A percentile compares a stretch with the other conserved stretches of the same genome.
These are phyloP conservation scores for Menidia menidia DNA, from an alignment of 2,797 vertebrate species.

Conservation along the genomic window DNA sequence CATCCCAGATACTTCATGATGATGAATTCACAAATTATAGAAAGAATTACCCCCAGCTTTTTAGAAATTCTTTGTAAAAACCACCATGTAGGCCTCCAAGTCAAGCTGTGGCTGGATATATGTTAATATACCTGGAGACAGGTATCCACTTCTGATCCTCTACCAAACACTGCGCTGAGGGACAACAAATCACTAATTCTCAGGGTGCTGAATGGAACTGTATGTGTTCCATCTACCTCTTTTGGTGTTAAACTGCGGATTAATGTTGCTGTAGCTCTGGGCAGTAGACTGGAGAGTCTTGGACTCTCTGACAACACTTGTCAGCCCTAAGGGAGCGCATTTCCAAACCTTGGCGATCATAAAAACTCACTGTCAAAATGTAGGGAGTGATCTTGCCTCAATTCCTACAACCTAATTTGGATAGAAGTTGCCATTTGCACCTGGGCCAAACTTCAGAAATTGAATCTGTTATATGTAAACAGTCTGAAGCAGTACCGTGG, in stretches of 20 bases:
- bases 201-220: slow-evolving; percentile 13
- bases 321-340: slow-evolving; percentile 47
- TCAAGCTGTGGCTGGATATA: slow-evolving; percentile 35
- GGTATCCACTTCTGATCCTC: slow-evolving; percentile 26
- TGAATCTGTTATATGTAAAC: slow-evolving; percentile 55
- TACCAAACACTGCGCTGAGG: slow-evolving; percentile 16
- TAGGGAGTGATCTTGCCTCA: slow-evolving; percentile 50
- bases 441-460: slow-evolving; percentile 57
- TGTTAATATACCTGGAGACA: slow-evolving; percentile 14
- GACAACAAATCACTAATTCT: slow-evolving; percentile 21
- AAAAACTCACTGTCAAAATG: slow-evolving; percentile 57
- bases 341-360: slow-evolving; percentile 41
- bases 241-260: slow-evolving; percentile 39
- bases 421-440: slow-evolving; percentile 65
- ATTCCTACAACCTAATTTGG: slow-evolving; percentile 48
- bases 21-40: slow-evolving; percentile 63
- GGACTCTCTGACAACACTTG: slow-evolving; percentile 49
- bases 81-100: slow-evolving; percentile 44
- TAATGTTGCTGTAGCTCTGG: slow-evolving; percentile 27
- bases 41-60: slow-evolving; percentile 60
- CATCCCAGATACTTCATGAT: slow-evolving; percentile 56
- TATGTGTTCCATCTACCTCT: slow-evolving; percentile 15
- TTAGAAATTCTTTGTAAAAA: slow-evolving; percentile 51
- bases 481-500: slow-evolving; percentile 31
- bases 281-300: slow-evolving; percentile 28